phyloP scores from a whole-genome alignment of 2,113 vertebrate genomes.

The Coregonus clupeaformis region DNA sequence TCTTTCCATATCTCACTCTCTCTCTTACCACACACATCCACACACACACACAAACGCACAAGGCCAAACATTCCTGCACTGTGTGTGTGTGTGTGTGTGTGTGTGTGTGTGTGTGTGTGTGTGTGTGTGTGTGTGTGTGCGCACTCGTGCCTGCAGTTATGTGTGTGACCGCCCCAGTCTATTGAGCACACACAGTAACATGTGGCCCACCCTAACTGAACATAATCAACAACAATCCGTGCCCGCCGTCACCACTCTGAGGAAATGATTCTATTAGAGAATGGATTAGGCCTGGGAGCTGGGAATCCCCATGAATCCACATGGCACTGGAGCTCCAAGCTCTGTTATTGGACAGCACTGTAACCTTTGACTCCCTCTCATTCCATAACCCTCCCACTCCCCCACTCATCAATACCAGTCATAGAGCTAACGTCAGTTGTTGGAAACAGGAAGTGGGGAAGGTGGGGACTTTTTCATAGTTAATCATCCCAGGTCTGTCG shows the following conservation, averaged over 20 bases:
- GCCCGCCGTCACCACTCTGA: no score
- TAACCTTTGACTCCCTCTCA: not conserved
- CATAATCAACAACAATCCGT: not conserved
- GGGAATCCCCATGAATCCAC: not conserved
- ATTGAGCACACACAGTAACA: not conserved
- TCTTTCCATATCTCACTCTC: no score
- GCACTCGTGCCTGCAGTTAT: not conserved
- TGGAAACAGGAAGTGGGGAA: not conserved
- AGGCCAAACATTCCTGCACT: no score
- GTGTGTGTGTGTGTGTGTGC: no score
- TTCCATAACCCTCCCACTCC: no score
- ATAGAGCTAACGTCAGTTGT: not conserved
- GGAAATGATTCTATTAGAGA: not conserved
- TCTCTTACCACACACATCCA: no score
- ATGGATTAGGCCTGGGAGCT: conserved; percentile 3
- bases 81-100: no score
- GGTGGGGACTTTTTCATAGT: not conserved
- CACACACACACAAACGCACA: no score
- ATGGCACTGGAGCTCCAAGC: not conserved
- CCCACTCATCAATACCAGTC: not conserved
- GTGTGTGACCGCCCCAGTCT: not conserved
- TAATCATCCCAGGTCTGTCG: not conserved
- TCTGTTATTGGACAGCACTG: not conserved
- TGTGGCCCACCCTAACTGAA: not conserved
- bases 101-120: no score